Percentiles rank a stretch among this genome's conserved stretches.
Conservation (phyloP, 92 coral and sea anemone genomes). For the Virgularia gustaviana region DNA sequence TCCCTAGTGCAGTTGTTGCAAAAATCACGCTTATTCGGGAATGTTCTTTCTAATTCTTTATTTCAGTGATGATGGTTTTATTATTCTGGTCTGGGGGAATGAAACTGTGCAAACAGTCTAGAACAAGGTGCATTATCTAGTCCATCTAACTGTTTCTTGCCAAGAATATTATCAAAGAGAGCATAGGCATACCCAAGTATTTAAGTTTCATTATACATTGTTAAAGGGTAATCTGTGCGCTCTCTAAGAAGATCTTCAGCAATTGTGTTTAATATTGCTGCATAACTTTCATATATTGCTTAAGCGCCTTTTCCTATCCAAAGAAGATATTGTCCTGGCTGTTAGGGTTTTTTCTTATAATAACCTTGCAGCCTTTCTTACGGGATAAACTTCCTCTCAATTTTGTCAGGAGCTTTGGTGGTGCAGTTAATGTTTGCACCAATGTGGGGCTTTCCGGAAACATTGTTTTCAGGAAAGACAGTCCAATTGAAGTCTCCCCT, state of each 20-base stretch:
- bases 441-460: no score
- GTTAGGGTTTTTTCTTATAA: no score
- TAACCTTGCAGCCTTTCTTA: no score
- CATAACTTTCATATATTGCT: conserved; percentile 26
- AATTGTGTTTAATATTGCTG: conserved; percentile 29
- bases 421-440: no score
- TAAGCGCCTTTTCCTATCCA: no score
- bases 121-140: not conserved
- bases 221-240: conserved; percentile 27
- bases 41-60: conserved; percentile 11
- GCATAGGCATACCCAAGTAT: conserved; percentile 45
- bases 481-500: no score
- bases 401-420: no score
- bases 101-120: conserved; percentile 19
- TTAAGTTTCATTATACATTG: conserved; percentile 38
- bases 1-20: conserved; percentile 13
- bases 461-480: no score
- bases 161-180: conserved; percentile 27
- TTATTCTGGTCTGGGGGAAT: not conserved
- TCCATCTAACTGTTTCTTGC: conserved; percentile 22
- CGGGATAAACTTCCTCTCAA: no score
- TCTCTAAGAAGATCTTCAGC: conserved; percentile 23
- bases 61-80: conserved; percentile 10
- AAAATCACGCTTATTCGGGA: not conserved
- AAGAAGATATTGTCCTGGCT: no score